Percentiles rank a stretch among this genome's conserved stretches.
These are phyloP conservation scores for Prionailurus bengalensis DNA, from an alignment of 2,113 vertebrate species.

Conservation along the genomic window DNA sequence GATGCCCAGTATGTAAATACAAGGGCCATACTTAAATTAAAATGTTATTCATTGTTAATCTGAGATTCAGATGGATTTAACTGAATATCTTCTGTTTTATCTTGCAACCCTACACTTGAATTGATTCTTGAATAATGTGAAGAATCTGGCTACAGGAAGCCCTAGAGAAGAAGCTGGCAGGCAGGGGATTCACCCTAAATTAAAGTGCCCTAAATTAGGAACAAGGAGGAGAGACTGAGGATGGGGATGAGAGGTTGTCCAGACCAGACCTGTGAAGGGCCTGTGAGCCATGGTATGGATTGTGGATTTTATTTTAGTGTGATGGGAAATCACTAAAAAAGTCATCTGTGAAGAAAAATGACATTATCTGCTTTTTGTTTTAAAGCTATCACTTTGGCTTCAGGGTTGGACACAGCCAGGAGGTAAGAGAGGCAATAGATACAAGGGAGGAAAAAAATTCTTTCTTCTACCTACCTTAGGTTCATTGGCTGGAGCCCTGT, in stretches of 20 bases:
- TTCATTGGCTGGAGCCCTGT: neutral
- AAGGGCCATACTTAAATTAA: neutral
- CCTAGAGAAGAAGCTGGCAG: neutral
- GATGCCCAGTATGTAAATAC: neutral
- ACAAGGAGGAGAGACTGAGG: neutral
- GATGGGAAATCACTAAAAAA: neutral
- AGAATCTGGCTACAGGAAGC: neutral
- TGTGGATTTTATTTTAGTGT: neutral
- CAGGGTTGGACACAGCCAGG: neutral
- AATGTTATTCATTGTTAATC: neutral
- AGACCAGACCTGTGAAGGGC: neutral
- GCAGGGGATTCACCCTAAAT: neutral
- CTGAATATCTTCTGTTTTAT: constrained; percentile 15
- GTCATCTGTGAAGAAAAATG: neutral
- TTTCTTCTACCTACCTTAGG: neutral
- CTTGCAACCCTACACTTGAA: constrained; percentile 1
- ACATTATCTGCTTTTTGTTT: neutral
- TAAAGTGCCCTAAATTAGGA: neutral
- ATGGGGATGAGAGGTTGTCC: neutral
- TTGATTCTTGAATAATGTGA: neutral
- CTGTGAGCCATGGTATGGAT: neutral
- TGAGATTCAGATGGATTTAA: constrained; percentile 12
- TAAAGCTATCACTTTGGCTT: constrained; percentile 5
- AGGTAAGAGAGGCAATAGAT: neutral
- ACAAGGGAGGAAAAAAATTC: neutral